Evolutionary conservation across 2,113 vertebrate species (phyloP), one percentile per base, ranked within the genome.

Genomic region (Mionectes macconnelli): DNA sequence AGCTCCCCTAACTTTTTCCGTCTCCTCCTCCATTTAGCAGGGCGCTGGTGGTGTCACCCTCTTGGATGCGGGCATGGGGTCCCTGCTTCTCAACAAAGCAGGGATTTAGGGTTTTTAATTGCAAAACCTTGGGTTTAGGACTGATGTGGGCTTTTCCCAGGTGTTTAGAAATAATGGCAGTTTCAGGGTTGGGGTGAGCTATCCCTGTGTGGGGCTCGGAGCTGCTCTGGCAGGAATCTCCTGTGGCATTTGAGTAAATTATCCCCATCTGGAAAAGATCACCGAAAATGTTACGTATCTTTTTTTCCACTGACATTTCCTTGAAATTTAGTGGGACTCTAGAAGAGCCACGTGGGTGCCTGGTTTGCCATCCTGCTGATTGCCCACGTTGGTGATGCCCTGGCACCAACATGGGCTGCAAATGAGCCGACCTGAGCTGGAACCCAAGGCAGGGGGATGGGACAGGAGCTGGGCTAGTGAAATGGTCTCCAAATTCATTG

Each of bases 201-300:
- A 31, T 45, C 17, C 68, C 25, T 6, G 2, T 39, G 33, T 0
- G 0, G 60, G 22, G 35, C 69, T 86, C 27, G 2, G 70, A 76
- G 59, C 53, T 30, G 47, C 86, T 70, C 63, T 2, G 1, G 88
- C 69, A 80, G 84, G 64, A 83, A 64, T 63, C 39, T 37, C 20
- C 44, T 13, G 16, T 94, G 96, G 47, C 94, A 78, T 97, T 96
- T 96, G 60, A 72, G 91, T 87, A 86, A 87, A 91, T 93, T 31
- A 64, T 92, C 87, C 67, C 63, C 70, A 57, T 56, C 55, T 0
- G 2, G 76, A 91, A 97, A 96, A 97, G 88, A 89, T 64, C 28
- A 14, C 30, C 17, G 47, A 9, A 66, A 90, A 60, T 39, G 13
- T 56, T n/a, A 44, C 60, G 15, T 57, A 30, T 78, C 78, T 90